Percentiles rank a stretch among this genome's conserved stretches.
phyloP scores from a whole-genome alignment of 1,140 invertebrate species.

The Samia ricini region DNA sequence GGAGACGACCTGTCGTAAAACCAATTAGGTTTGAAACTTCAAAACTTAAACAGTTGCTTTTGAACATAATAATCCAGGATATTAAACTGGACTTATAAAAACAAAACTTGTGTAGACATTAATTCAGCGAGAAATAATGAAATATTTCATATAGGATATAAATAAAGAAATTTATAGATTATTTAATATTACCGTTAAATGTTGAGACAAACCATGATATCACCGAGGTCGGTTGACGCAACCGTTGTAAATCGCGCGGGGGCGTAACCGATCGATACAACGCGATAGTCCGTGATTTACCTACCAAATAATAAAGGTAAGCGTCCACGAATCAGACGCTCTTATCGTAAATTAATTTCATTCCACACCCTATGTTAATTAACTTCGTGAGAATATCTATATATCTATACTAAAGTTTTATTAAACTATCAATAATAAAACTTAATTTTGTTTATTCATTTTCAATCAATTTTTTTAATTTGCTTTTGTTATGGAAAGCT shows the following conservation, averaged over 20 bases:
- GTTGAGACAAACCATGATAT: conserved; percentile 38
- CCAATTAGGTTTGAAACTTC: no score
- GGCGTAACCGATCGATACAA: conserved; percentile 54
- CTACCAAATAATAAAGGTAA: conserved; percentile 53
- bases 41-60: no score
- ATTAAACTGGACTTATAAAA: no score
- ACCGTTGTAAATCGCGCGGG: conserved; percentile 42
- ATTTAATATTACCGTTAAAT: not conserved
- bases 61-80: no score
- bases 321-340: conserved; percentile 46
- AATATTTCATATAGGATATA: no score
- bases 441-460: not conserved
- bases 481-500: not conserved
- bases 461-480: not conserved
- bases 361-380: conserved; percentile 50
- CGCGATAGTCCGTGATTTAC: conserved; percentile 62
- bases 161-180: not conserved
- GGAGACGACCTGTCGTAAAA: no score
- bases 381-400: conserved; percentile 39
- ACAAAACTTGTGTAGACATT: no score
- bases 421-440: not conserved
- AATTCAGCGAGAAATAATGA: no score
- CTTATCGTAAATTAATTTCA: conserved; percentile 63
- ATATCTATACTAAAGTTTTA: not conserved
- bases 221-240: conserved; percentile 49